Conservation (phyloP, 2,888 invertebrate genomes). For the Gastracanthus pulcherrimus region DNA sequence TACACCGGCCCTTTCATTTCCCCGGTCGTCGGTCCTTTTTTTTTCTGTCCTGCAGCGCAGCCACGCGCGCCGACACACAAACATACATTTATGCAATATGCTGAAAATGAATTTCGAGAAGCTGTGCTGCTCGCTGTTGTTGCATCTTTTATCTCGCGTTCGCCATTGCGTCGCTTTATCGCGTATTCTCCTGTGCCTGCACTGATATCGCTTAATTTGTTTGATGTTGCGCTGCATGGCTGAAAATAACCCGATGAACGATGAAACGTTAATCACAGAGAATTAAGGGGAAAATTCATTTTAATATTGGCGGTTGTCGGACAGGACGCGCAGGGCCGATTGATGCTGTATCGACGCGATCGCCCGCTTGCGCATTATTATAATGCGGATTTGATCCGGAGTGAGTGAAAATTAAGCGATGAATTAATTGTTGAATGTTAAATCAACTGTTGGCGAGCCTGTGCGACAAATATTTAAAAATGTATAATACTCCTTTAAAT, state of each 20-base stretch:
- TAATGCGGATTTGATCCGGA: background rate
- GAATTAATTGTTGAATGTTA: slow-evolving; percentile 10
- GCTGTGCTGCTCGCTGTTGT: background rate
- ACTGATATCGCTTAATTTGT: slow-evolving; percentile 39
- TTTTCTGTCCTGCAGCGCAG: background rate
- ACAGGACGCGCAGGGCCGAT: background rate
- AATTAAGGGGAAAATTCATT: slow-evolving; percentile 35
- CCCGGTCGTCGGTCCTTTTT: background rate
- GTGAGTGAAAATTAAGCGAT: background rate
- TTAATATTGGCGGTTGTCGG: slow-evolving; percentile 17
- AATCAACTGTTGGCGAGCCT: background rate
- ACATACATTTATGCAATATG: slow-evolving; percentile 37
- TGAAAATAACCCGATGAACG: slow-evolving; percentile 8
- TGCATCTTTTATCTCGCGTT: slow-evolving; percentile 23
- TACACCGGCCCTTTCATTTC: slow-evolving; percentile 26
- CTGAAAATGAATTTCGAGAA: slow-evolving; percentile 34
- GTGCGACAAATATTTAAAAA: background rate
- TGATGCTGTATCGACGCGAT: background rate
- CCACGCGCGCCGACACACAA: slow-evolving; percentile 7
- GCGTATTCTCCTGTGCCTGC: background rate
- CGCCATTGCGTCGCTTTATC: background rate
- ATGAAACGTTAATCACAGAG: slow-evolving; percentile 26
- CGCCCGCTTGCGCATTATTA: too few relatives aligned
- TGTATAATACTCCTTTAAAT: background rate
- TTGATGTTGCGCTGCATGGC: slow-evolving; percentile 5